Evolutionary conservation across 1,140 invertebrate species (phyloP).

Genomic region (Drosophila teissieri): DNA sequence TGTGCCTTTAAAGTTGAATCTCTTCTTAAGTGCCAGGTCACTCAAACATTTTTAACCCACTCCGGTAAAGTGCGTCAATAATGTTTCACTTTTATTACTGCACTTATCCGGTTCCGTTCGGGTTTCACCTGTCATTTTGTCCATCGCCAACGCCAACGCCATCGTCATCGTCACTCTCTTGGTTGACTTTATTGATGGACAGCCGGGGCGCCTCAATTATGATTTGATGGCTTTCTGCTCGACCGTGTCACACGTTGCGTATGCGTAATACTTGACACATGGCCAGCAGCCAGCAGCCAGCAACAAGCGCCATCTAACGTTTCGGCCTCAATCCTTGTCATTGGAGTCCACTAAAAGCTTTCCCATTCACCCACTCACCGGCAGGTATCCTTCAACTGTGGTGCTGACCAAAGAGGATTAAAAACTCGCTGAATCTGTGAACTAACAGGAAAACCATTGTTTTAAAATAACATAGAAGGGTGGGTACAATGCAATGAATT

Average conservation of each 20-base stretch:
- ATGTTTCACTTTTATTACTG: constrained; percentile 50
- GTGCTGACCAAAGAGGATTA: background rate
- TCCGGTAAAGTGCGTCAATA: constrained; percentile 28
- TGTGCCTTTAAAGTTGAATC: constrained; percentile 16
- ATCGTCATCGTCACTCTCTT: constrained; percentile 29
- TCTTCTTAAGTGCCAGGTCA: constrained; percentile 10
- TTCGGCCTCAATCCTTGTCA: constrained; percentile 45
- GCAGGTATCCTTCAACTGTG: background rate
- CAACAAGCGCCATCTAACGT: constrained; percentile 19
- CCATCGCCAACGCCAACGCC: background rate
- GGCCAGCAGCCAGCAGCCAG: constrained; percentile 5
- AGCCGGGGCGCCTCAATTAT: constrained; percentile 51
- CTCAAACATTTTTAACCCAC: background rate
- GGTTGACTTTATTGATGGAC: constrained; percentile 49
- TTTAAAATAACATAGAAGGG: background rate
- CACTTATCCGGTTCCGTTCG: constrained; percentile 27
- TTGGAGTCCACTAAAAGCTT: constrained; percentile 42
- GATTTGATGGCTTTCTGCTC: constrained; percentile 57
- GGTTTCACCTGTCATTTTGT: constrained; percentile 24
- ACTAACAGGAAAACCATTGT: background rate
- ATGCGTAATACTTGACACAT: constrained; percentile 45
- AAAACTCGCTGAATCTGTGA: background rate
- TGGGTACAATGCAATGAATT: background rate
- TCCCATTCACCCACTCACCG: background rate
- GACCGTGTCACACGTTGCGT: constrained; percentile 40